Conservation (phyloP, 2,797 vertebrate genomes). For the Dryobates pubescens region DNA sequence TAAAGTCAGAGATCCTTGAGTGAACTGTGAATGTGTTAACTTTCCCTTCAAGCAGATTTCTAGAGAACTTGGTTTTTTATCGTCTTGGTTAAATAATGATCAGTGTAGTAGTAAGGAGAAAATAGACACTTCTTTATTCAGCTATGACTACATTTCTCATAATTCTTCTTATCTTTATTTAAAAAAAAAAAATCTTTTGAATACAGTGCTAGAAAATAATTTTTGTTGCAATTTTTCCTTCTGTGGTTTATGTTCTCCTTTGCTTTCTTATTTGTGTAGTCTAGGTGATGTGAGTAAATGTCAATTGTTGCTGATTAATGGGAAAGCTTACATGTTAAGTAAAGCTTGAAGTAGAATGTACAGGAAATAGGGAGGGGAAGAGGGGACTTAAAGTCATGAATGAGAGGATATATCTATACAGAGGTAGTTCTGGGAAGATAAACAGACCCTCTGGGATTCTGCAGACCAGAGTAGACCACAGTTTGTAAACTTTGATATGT, state of each 20-base stretch:
- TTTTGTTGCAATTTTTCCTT: background rate
- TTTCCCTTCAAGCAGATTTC: background rate
- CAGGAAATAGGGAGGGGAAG: background rate
- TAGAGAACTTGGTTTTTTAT: background rate
- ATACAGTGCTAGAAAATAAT: background rate
- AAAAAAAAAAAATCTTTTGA: background rate
- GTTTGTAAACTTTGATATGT: background rate
- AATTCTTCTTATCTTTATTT: background rate
- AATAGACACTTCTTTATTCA: background rate
- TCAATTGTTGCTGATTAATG: background rate
- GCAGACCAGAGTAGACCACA: background rate
- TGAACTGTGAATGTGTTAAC: background rate
- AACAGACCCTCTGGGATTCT: background rate
- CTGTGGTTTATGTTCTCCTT: background rate
- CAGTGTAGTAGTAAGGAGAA: background rate
- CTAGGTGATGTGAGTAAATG: background rate
- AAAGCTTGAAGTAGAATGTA: background rate
- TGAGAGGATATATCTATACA: background rate
- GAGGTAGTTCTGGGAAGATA: background rate
- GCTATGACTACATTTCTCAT: background rate
- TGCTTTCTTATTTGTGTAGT: background rate
- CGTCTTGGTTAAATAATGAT: background rate
- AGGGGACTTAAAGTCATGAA: background rate
- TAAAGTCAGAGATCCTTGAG: background rate
- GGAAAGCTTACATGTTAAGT: background rate